Conservation (phyloP, 2,113 vertebrate genomes). For the Periophthalmus modestus region DNA sequence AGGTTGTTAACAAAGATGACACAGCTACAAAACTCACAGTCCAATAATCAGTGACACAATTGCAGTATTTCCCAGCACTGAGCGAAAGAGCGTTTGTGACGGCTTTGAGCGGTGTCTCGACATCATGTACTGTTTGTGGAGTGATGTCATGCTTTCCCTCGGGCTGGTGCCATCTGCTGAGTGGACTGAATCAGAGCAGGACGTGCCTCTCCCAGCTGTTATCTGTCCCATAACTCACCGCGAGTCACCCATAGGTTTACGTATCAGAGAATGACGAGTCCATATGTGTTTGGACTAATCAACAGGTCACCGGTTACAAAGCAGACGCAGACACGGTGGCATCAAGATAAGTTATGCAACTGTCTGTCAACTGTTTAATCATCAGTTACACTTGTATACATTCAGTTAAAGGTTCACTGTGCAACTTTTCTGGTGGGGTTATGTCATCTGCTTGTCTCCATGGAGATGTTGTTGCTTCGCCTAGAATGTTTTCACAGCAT, state of each 20-base stretch:
- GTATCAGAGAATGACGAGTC: neutral
- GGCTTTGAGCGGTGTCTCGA: neutral
- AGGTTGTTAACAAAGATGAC: too few relatives aligned
- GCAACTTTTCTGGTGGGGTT: too few relatives aligned
- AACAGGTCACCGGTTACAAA: neutral
- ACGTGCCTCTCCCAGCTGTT: slow-evolving; percentile 44
- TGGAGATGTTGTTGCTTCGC: too few relatives aligned
- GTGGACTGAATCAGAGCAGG: slow-evolving; percentile 30
- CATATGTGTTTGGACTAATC: neutral
- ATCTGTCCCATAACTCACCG: slow-evolving; percentile 19
- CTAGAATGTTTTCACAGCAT: too few relatives aligned
- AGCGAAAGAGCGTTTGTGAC: slow-evolving; percentile 20
- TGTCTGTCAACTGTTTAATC: neutral
- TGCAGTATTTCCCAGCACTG: neutral
- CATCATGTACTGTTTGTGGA: neutral
- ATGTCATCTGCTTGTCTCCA: too few relatives aligned
- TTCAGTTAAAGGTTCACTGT: neutral
- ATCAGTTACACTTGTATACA: neutral
- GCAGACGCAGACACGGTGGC: neutral
- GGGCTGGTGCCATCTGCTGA: slow-evolving; percentile 41
- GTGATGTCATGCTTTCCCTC: slow-evolving; percentile 30
- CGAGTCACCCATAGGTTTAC: slow-evolving; percentile 30
- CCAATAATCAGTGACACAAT: neutral
- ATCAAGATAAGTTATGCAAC: neutral
- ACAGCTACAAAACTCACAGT: neutral